These are phyloP conservation scores for Leptinotarsa juncta DNA, from an alignment of 2,888 invertebrate species.

Conservation along the genomic window DNA sequence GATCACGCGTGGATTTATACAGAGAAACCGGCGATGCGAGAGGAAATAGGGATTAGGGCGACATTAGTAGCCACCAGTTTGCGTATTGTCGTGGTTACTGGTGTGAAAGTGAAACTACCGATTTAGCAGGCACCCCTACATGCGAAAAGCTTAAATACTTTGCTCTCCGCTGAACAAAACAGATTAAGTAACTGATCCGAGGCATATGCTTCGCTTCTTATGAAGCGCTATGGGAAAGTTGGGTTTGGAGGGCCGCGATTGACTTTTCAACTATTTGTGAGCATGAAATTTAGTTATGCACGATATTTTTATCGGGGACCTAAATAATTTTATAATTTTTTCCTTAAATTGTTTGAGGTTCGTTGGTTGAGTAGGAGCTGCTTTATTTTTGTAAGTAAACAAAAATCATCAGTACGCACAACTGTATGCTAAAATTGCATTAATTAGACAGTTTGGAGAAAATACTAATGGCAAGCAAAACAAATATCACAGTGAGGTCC, in stretches of 20 bases:
- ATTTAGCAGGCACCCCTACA: constrained; percentile 39
- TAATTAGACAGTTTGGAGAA: too few relatives aligned
- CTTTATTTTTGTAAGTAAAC: too few relatives aligned
- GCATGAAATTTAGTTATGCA: neutral
- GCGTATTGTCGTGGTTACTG: constrained; percentile 67
- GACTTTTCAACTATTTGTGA: constrained; percentile 4
- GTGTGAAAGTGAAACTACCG: constrained; percentile 66
- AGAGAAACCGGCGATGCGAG: constrained; percentile 35
- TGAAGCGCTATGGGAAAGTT: constrained; percentile 24
- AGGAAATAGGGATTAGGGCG: constrained; percentile 58
- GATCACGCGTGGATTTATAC: constrained; percentile 25
- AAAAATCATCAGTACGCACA: too few relatives aligned
- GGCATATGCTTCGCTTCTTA: constrained; percentile 56
- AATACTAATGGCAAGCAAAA: too few relatives aligned
- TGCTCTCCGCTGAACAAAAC: constrained; percentile 53
- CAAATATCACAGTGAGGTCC: too few relatives aligned
- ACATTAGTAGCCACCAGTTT: constrained; percentile 62
- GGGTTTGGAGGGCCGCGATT: constrained; percentile 23
- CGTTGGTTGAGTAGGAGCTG: too few relatives aligned
- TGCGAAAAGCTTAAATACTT: constrained; percentile 42
- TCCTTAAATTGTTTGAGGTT: neutral
- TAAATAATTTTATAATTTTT: neutral
- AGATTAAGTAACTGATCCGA: constrained; percentile 58
- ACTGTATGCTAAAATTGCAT: too few relatives aligned
- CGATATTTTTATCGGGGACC: neutral